Conservation (phyloP, 2,113 vertebrate genomes). For the Bujurquina vittata region DNA sequence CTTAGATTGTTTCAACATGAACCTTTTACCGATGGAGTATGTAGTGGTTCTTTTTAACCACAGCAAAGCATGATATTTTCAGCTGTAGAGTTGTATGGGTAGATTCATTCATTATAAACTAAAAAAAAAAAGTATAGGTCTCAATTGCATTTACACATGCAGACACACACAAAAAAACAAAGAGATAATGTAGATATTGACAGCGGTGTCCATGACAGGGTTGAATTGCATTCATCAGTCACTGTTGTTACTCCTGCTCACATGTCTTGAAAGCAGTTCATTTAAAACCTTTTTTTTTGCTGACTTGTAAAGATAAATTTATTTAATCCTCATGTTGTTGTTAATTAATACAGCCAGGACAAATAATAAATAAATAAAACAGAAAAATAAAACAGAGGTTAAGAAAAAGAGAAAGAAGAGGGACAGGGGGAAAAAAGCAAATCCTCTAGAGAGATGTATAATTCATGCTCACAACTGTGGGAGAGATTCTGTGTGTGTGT, state of each 20-base stretch:
- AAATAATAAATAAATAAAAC: neutral
- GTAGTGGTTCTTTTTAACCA: neutral
- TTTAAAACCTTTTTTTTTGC: slow-evolving; percentile 38
- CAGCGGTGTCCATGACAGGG: slow-evolving; percentile 26
- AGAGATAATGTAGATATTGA: neutral
- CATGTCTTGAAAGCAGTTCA: slow-evolving; percentile 33
- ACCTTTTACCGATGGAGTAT: slow-evolving; percentile 18
- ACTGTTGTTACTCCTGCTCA: slow-evolving; percentile 4
- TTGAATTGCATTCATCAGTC: slow-evolving; percentile 21
- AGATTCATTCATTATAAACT: neutral
- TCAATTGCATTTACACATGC: slow-evolving; percentile 14
- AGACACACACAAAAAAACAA: neutral
- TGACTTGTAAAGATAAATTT: slow-evolving; percentile 37
- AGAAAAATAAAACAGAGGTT: too few relatives aligned
- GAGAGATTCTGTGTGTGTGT: slow-evolving; percentile 22
- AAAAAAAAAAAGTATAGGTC: neutral
- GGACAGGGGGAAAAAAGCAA: slow-evolving; percentile 45
- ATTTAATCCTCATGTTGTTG: slow-evolving; percentile 46
- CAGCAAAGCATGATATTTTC: neutral
- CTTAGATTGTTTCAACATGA: slow-evolving; percentile 55
- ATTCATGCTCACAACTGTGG: slow-evolving; percentile 71
- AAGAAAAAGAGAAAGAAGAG: slow-evolving; percentile 7
- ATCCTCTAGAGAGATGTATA: slow-evolving; percentile 76
- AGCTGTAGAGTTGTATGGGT: neutral
- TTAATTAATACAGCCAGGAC: slow-evolving; percentile 43